Evolutionary conservation across 2,113 vertebrate species (phyloP), one percentile per base, ranked within the genome.

Genomic region (Megaleporinus macrocephalus): DNA sequence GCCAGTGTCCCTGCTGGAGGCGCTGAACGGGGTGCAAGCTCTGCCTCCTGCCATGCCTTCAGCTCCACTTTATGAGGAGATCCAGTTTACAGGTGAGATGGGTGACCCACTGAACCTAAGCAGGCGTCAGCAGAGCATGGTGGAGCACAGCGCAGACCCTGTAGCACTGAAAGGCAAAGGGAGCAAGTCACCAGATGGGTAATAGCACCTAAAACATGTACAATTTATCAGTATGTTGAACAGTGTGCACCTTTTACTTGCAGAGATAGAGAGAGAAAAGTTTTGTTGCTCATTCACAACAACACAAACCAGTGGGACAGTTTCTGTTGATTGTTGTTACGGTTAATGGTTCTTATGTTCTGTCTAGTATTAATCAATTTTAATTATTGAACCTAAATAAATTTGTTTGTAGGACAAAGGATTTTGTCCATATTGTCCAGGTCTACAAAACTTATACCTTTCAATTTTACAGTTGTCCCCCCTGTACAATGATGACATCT

Each of bases 1-100:
- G 87, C 95, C 96, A 85, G 95, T 97, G 82, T 97, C 96, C 36
- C 81, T 97, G 89, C 93, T 97, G 9, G 96, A 97, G 76, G 96
- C 96, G 0, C 90, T 97, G 87, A 97, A 97, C 0, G 96, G 96
- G 11, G 93, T 96, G 1, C 93, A 95, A 47, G 94, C 95, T 0
- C 47, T 90, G 13, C 95, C 96, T 1, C 94, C 95, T 0, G 83
- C 93, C 79, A 86, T 96, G 22, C 95, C 95, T 0, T 95, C 94
- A 0, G 95, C 95, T n/a, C 96, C 96, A 0, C 93, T 97, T 0
- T 97, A 97, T 4, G 95, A 96, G 0, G 96, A 97, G 80, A 95
- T 97, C 87, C 92, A 71, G 82, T 97, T 95, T 89, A 94, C 94
- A 0, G 94, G 93, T 0, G 94, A 93, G 0, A 76, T 92, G 76